Evolutionary conservation across 2,113 vertebrate genomes (phyloP).

Genomic region (Micromys minutus): DNA sequence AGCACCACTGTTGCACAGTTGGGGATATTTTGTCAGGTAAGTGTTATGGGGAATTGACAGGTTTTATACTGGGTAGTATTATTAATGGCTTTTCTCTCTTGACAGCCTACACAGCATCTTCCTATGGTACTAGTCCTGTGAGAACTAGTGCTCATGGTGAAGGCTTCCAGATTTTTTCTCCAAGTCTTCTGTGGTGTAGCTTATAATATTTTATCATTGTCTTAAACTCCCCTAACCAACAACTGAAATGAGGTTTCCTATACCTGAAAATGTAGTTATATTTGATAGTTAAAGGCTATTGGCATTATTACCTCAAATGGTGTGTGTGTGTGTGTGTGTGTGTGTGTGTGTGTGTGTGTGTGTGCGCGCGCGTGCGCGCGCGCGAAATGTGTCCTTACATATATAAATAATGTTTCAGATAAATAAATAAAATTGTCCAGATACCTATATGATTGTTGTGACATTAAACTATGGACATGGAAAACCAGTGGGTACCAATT

Average conservation of each 20-base stretch:
- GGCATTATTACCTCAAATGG: background rate
- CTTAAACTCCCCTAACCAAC: background rate
- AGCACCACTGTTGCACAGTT: background rate
- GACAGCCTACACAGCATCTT: background rate
- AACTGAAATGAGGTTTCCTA: background rate
- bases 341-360: background rate
- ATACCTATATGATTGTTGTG: background rate
- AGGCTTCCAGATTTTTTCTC: background rate
- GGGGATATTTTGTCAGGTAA: background rate
- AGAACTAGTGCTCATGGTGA: no score
- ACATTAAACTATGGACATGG: background rate
- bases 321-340: background rate
- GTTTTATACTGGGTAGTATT: background rate
- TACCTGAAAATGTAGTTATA: background rate
- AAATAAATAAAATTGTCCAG: background rate
- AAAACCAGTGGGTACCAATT: background rate
- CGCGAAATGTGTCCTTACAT: background rate
- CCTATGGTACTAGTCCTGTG: background rate
- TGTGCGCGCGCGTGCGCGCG: background rate
- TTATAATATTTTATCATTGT: background rate
- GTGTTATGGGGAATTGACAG: no score
- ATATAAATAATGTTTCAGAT: background rate
- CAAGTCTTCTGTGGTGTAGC: background rate
- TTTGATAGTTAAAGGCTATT: background rate
- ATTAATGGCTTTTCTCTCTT: background rate